Evolutionary conservation across 2,797 vertebrate species (phyloP).

Genomic region (Salarias fasciatus): DNA sequence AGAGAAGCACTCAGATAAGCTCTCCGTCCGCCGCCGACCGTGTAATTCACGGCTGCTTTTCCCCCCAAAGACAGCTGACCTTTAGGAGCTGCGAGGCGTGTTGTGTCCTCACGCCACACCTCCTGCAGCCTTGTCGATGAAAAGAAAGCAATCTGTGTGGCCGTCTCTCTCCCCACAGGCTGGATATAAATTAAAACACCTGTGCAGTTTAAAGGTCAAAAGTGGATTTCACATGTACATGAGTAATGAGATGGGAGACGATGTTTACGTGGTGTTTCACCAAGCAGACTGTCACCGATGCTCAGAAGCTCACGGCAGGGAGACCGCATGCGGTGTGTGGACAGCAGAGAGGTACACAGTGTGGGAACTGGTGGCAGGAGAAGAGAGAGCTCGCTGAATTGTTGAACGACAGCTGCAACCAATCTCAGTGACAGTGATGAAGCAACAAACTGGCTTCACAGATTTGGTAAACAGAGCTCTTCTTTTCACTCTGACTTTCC

Average conservation of each 20-base stretch:
- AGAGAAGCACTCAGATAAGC: too few species aligned
- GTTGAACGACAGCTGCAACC: slow-evolving; percentile 61
- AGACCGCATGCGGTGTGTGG: slow-evolving; percentile 14
- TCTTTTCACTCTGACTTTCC: slow-evolving; percentile 12
- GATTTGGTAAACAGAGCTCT: slow-evolving; percentile 10
- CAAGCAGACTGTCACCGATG: slow-evolving; percentile 27
- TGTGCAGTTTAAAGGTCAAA: slow-evolving; percentile 46
- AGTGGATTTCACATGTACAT: slow-evolving; percentile 28
- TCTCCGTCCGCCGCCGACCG: too few species aligned
- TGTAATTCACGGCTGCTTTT: too few species aligned
- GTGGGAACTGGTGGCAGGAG: slow-evolving; percentile 35
- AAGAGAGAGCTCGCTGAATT: slow-evolving; percentile 27
- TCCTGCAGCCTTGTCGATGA: slow-evolving; percentile 46
- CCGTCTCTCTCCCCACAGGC: slow-evolving; percentile 44
- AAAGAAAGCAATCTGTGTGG: slow-evolving; percentile 51
- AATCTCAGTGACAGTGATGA: slow-evolving; percentile 45
- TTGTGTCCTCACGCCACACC: slow-evolving; percentile 46
- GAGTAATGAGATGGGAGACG: slow-evolving; percentile 37
- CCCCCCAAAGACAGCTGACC: slow-evolving; percentile 57
- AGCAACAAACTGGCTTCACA: slow-evolving; percentile 41
- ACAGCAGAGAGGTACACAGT: slow-evolving; percentile 13
- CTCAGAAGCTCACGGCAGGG: slow-evolving; percentile 17
- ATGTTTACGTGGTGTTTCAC: slow-evolving; percentile 27
- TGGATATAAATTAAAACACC: slow-evolving; percentile 32
- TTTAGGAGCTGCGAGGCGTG: slow-evolving; percentile 50